Conservation (phyloP, 2,113 vertebrate species). For the Sylvietta virens region DNA sequence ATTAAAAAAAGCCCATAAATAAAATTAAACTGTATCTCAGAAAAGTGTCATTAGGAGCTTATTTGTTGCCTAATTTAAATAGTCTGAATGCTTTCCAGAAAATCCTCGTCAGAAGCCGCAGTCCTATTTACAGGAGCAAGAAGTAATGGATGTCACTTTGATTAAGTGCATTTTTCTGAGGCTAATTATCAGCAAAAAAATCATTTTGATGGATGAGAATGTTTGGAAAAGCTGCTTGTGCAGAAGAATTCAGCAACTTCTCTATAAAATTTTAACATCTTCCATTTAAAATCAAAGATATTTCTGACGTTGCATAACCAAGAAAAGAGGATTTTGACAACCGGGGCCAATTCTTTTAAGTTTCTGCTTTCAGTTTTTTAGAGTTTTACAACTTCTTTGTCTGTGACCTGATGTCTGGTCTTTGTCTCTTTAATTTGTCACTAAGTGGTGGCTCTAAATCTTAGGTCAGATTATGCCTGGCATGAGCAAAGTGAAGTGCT, state of each 20-base stretch:
- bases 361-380: not conserved
- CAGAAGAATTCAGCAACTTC: not conserved
- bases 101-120: not conserved
- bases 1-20: not conserved
- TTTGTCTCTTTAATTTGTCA: not conserved
- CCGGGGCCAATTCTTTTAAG: not conserved
- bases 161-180: slow-evolving; percentile 42
- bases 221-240: not conserved
- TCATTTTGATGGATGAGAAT: slow-evolving; percentile 5
- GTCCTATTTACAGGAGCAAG: slow-evolving; percentile 7
- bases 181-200: slow-evolving; percentile 17
- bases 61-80: slow-evolving; percentile 36
- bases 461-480: not conserved
- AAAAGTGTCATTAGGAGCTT: not conserved
- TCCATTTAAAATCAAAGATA: not conserved
- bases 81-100: slow-evolving; percentile 47
- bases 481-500: not conserved
- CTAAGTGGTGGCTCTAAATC: not conserved
- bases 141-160: slow-evolving; percentile 43
- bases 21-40: slow-evolving; percentile 26
- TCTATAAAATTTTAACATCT: not conserved
- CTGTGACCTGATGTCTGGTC: not conserved
- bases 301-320: not conserved
- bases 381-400: not conserved
- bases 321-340: not conserved